These are phyloP conservation scores for Heloderma charlesbogerti DNA, from an alignment of 2,113 vertebrate species.

Conservation along the genomic window DNA sequence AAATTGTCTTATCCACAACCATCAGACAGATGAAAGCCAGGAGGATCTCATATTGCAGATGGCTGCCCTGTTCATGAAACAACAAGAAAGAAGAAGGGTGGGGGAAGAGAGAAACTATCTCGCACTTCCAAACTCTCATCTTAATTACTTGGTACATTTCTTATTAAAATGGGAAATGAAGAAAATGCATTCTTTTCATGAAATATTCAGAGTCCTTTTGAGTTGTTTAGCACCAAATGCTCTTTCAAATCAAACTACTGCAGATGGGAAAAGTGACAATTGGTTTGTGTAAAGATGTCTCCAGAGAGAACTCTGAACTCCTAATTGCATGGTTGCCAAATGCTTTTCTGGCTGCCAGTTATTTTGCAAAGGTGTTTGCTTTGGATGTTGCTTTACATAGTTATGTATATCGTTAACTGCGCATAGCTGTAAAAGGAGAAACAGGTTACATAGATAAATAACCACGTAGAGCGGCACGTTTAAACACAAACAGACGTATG, in stretches of 20 bases:
- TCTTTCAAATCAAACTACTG: conserved; percentile 28
- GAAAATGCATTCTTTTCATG: conserved; percentile 22
- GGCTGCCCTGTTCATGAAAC: background rate
- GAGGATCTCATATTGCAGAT: conserved; percentile 13
- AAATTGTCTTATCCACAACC: conserved; percentile 27
- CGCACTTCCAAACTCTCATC: background rate
- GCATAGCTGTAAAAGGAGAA: background rate
- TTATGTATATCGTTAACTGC: background rate
- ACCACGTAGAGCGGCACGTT: background rate
- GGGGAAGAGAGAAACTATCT: conserved; percentile 11
- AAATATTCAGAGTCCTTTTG: conserved; percentile 26
- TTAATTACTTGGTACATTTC: conserved; percentile 31
- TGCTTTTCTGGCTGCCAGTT: background rate
- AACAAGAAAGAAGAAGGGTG: conserved; percentile 1
- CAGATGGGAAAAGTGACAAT: background rate
- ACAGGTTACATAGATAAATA: background rate
- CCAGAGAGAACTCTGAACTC: conserved; percentile 1
- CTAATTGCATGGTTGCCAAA: conserved; percentile 13
- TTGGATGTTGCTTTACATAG: background rate
- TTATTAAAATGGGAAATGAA: conserved; percentile 32
- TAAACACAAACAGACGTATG: background rate
- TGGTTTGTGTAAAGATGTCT: conserved; percentile 3
- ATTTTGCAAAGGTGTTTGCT: background rate
- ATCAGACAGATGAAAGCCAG: conserved; percentile 33
- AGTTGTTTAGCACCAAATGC: background rate